Base-by-base conservation (phyloP, 2,888 invertebrate species). In the Diabrotica balteata region DNA sequence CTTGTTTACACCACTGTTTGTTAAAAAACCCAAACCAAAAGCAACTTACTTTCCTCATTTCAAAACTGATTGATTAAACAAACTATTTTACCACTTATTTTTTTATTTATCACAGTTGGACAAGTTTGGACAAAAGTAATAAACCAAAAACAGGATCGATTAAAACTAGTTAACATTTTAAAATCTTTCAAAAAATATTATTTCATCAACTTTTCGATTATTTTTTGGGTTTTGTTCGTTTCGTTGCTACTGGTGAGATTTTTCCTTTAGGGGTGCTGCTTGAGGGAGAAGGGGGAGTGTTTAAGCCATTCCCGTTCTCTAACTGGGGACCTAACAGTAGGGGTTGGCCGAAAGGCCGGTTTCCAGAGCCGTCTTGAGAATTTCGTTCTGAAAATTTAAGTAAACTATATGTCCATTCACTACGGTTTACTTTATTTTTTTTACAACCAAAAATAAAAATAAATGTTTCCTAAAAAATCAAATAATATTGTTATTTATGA, bases 321-420 rank as follows among this genome's bases (percentile, higher is more conserved):
- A 80, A 81, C 72, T 76, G 76, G 78, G 80, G 80, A 72, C 80
- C 81, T 83, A 90, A 87, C 87, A 92, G 90, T 84, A 94, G 86
- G 70, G 94, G 93, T 83, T 93, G 93, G 81, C 93, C 93, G 72
- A 83, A 84, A 46, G 84, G 84, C 74, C 83, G 80, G 57, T 82
- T 83, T 70, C 83, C 83, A 55, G 83, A 82, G 63, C 81, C 83
- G 74, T 84, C 83, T 78, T 82, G 83, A 32, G 84, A 83, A 78
- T 80, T 80, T 68, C 83, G 78, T 75, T 84, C 84, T 84, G 82
- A 79, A 84, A 81, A 79, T 73, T 72, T 55, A 71, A 72, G 63
- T 58, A 70, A 4, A 32, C 32, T 32, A 32, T 4, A 32, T 32
- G 4, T 32, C 32, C 4, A 2, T 32, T 32, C 32, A 32, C 32